phyloP scores from a whole-genome alignment of 1,140 invertebrate genomes.

The Mizuhopecten yessoensis region DNA sequence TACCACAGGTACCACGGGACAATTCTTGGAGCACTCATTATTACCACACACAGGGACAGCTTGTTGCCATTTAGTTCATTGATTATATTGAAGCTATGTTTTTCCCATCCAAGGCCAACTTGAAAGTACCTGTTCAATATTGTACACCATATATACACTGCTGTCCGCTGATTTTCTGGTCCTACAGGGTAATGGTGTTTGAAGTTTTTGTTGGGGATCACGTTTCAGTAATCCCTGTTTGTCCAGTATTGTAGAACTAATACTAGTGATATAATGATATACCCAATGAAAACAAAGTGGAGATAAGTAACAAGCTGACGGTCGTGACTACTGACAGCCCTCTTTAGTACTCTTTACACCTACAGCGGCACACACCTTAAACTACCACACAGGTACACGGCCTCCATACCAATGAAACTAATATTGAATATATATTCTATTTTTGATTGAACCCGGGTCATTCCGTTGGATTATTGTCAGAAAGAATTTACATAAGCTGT shows the following conservation, averaged over 20 bases:
- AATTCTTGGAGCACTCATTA: not conserved
- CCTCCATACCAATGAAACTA: constrained; percentile 32
- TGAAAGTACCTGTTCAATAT: not conserved
- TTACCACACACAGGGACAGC: not conserved
- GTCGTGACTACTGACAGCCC: too few species aligned
- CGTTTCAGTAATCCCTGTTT: not conserved
- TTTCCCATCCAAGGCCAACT: constrained; percentile 21
- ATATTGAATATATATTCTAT: constrained; percentile 17
- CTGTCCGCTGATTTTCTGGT: not conserved
- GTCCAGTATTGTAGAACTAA: constrained; percentile 22
- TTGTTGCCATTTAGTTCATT: not conserved
- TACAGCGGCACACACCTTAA: too few species aligned
- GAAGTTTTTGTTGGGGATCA: constrained; percentile 16
- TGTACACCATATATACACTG: not conserved
- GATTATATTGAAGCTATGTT: constrained; percentile 13
- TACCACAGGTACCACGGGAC: not conserved
- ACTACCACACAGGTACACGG: not conserved
- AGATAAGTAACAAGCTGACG: too few species aligned
- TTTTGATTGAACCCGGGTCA: constrained; percentile 4
- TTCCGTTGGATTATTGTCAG: constrained; percentile 14
- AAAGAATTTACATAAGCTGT: constrained; percentile 39
- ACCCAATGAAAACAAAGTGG: not conserved
- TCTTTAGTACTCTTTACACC: too few species aligned
- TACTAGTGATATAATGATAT: not conserved
- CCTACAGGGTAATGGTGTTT: not conserved